A percentile compares a stretch with the other conserved stretches of the same genome.
Evolutionary conservation across 2,797 vertebrate genomes (phyloP).

Genomic region (Takifugu ocellatus): DNA sequence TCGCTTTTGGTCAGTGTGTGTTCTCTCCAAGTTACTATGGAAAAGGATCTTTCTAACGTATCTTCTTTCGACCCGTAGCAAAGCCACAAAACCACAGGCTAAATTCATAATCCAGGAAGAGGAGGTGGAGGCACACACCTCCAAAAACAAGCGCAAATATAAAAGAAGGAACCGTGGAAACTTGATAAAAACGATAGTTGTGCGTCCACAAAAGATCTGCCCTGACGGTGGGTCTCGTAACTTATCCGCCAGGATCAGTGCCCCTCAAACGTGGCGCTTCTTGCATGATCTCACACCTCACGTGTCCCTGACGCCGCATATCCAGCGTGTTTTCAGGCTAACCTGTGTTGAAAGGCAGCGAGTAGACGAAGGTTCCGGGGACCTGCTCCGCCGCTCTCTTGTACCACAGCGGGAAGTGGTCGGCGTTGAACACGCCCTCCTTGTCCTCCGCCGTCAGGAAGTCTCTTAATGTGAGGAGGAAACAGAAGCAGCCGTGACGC

Average conservation of each 20-base stretch:
- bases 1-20: conserved; percentile 35
- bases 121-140: conserved; percentile 27
- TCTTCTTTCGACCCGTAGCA: conserved; percentile 72
- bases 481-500: conserved; percentile 37
- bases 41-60: conserved; percentile 60
- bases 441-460: conserved; percentile 95
- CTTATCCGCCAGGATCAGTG: neutral
- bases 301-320: neutral
- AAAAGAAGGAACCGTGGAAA: conserved; percentile 12
- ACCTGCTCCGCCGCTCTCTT: conserved; percentile 96
- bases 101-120: conserved; percentile 63
- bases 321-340: conserved; percentile 7
- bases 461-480: conserved; percentile 85
- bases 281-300: too few species aligned
- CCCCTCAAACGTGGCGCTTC: too few species aligned
- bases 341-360: conserved; percentile 93
- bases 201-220: conserved; percentile 7
- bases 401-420: conserved; percentile 98
- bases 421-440: conserved; percentile 95
- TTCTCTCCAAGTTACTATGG: conserved; percentile 55
- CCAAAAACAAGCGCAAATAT: conserved; percentile 10
- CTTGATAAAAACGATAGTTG: conserved; percentile 5
- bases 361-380: conserved; percentile 95
- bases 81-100: conserved; percentile 65
- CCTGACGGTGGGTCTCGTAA: neutral